Base-by-base conservation (phyloP, 2,113 vertebrate species). In the Prionailurus bengalensis region DNA sequence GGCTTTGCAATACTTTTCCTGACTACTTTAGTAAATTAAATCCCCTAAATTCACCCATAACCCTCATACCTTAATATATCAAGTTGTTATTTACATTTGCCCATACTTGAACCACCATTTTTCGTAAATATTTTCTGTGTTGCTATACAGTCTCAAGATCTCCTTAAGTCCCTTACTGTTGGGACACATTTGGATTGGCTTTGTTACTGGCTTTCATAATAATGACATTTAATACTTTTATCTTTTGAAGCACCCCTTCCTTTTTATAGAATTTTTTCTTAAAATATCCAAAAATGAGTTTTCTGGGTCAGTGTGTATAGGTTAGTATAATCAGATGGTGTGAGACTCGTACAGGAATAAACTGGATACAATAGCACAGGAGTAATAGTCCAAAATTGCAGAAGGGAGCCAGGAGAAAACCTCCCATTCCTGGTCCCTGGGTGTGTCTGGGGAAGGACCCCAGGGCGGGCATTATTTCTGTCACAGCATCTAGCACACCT, bases 21-120 rank as follows among this genome's bases (percentile, higher is more conserved):
- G 33, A 91, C 63, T 48, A 21, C 68, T 88, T 95, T 14, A 74
- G n/a, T 55, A 85, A 90, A 79, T 83, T 74, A 92, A 88, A 36
- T 74, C 3, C 36, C 27, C 55, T 63, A 65, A 82, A 53, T 78
- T 91, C 15, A 91, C 55, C 39, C 51, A 55, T 23, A 68, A 36
- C 23, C 68, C 12, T 95, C 5, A 89, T 11, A 74, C 74, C 42
- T 87, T 74, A 58, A 73, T 83, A 23, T 78, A 73, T 80, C 63
- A 65, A 45, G 73, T 45, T 74, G 25, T 61, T 93, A 70, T 71
- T 81, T 87, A 65, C 13, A 79, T 83, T 78, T 83, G 29, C 16
- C 42, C 39, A 58, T 88, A 11, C 6, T 88, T 80, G 36, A 15
- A 13, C 17, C 33, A 39, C 70, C 39, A 10, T 15, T 71, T 53